These are phyloP conservation scores for Sarcophaga carnaria DNA, from an alignment of 2,888 invertebrate genomes.

Conservation along the genomic window DNA sequence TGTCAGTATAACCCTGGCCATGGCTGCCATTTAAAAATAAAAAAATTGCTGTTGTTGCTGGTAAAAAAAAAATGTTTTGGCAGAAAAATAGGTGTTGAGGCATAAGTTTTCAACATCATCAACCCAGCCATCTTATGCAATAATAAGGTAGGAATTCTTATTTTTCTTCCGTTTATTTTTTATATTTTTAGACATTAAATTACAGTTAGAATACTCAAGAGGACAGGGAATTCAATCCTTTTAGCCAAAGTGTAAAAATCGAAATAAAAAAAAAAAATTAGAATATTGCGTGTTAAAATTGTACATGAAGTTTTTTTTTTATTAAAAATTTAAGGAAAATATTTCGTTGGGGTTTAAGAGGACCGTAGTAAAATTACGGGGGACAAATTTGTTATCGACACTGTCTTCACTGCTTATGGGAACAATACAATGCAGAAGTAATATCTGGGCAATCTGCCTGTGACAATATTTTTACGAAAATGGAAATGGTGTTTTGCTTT, in stretches of 20 bases:
- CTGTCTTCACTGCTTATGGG: too few species aligned
- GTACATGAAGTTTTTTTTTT: constrained; percentile 28
- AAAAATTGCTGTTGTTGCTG: not conserved
- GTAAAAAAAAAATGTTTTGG: not conserved
- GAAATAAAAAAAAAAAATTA: not conserved
- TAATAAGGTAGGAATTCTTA: constrained; percentile 63
- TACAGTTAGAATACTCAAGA: constrained; percentile 65
- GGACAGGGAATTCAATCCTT: constrained; percentile 61
- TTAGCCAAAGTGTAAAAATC: constrained; percentile 45
- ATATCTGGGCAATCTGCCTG: too few species aligned
- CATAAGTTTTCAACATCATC: constrained; percentile 69
- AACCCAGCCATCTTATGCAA: constrained; percentile 70
- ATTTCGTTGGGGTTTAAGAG: constrained; percentile 1
- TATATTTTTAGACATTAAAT: constrained; percentile 59
- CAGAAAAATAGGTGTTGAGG: constrained; percentile 73
- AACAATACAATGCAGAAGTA: too few species aligned
- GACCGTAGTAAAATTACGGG: not conserved
- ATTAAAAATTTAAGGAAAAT: constrained; percentile 20
- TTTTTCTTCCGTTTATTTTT: not conserved
- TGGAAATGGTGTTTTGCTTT: too few species aligned
- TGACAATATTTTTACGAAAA: too few species aligned
- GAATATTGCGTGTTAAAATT: constrained; percentile 63
- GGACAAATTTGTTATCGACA: not conserved
- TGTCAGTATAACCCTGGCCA: constrained; percentile 66
- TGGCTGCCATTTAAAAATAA: constrained; percentile 68